phyloP scores from a whole-genome alignment of 2,888 invertebrate genomes.

The Aporophyla lueneburgensis region DNA sequence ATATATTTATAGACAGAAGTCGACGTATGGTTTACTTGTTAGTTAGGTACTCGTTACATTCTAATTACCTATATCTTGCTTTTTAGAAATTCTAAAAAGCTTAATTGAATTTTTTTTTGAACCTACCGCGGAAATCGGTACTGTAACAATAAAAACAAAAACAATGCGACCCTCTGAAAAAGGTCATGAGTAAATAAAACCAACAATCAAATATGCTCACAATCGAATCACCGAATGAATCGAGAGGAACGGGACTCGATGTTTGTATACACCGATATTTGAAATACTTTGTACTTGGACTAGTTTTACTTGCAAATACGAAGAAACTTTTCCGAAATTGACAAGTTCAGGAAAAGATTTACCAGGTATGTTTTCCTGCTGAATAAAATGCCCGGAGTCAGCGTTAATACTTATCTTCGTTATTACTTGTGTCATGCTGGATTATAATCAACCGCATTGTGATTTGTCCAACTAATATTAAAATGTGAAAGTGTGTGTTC shows the following conservation, averaged over 20 bases:
- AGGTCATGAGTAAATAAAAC: slow-evolving; percentile 29
- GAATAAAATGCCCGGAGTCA: neutral
- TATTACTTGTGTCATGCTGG: too few relatives aligned
- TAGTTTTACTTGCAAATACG: neutral
- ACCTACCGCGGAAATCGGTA: neutral
- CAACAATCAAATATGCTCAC: slow-evolving; percentile 14
- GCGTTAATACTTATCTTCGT: too few relatives aligned
- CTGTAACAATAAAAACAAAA: slow-evolving; percentile 4
- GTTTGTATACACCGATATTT: slow-evolving; percentile 8
- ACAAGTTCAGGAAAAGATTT: too few relatives aligned
- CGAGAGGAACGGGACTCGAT: neutral
- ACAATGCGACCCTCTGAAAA: neutral
- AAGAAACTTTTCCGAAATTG: neutral
- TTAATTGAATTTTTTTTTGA: neutral
- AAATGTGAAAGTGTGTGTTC: too few relatives aligned
- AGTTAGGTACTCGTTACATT: neutral
- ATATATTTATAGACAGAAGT: neutral
- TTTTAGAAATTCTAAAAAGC: neutral
- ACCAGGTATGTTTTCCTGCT: neutral
- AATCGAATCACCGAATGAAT: slow-evolving; percentile 8
- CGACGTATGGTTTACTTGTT: neutral
- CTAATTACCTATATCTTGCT: too few relatives aligned
- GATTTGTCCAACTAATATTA: too few relatives aligned
- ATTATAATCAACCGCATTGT: neutral
- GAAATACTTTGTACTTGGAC: neutral